A percentile compares a stretch with the other conserved stretches of the same genome.
These are phyloP conservation scores for Diadema setosum DNA, from an alignment of 35 echinoderm and acorn worm genomes.

Conservation along the genomic window DNA sequence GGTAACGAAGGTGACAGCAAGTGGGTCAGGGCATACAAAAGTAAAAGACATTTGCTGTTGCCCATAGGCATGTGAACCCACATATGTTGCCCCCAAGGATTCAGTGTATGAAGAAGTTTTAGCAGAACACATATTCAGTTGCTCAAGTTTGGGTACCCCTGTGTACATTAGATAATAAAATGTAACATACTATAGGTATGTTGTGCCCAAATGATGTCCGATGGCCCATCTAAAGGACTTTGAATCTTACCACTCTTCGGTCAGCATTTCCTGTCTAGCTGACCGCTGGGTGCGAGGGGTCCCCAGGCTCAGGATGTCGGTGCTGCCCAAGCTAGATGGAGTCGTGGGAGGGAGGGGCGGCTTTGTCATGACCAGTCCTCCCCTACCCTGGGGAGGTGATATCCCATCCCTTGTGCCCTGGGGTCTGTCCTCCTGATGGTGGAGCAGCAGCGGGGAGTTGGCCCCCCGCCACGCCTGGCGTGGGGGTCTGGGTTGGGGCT, in stretches of 20 bases:
- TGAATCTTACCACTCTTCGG: conserved; percentile 91
- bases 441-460: conserved; percentile 31
- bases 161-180: no score
- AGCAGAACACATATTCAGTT: no score
- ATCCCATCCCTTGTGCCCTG: background rate
- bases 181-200: no score
- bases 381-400: background rate
- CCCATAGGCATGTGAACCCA: no score
- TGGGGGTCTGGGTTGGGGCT: conserved; percentile 49
- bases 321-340: conserved; percentile 10
- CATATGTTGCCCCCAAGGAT: no score
- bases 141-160: no score
- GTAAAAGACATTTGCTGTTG: no score
- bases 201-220: no score
- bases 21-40: no score
- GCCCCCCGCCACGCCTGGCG: conserved; percentile 82
- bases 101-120: no score
- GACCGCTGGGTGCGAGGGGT: conserved; percentile 70
- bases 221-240: no score
- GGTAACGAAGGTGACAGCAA: no score
- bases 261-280: conserved; percentile 67
- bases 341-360: conserved; percentile 86
- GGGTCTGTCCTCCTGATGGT: background rate
- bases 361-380: conserved; percentile 36
- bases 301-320: background rate